These are phyloP conservation scores for Matsumurasca onukii DNA, from an alignment of 1,140 invertebrate genomes.

Conservation along the genomic window DNA sequence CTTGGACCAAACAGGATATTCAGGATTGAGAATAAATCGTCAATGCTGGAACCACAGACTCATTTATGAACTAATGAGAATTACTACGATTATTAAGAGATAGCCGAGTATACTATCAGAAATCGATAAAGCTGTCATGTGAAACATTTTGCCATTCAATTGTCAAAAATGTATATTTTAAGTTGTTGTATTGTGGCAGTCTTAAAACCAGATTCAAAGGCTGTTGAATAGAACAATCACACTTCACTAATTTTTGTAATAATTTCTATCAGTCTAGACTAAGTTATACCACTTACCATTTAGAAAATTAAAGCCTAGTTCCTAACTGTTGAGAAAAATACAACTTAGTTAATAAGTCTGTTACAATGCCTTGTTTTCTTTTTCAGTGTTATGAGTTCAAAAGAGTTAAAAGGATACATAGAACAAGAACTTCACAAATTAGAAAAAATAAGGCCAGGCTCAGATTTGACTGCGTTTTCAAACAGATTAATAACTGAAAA, in stretches of 20 bases:
- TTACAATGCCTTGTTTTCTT: neutral
- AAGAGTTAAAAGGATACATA: neutral
- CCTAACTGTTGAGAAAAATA: neutral
- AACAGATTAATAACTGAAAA: constrained; percentile 11
- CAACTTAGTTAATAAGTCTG: neutral
- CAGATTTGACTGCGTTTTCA: constrained; percentile 11
- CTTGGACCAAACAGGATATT: too few relatives aligned
- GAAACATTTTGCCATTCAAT: too few relatives aligned
- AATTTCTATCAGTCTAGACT: neutral
- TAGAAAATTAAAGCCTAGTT: neutral
- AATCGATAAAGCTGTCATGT: too few relatives aligned
- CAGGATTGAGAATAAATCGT: too few relatives aligned
- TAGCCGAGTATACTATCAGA: too few relatives aligned
- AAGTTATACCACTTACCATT: neutral
- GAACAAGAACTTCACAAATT: neutral
- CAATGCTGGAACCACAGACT: too few relatives aligned
- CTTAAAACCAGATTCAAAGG: too few relatives aligned
- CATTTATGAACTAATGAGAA: too few relatives aligned
- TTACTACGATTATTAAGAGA: too few relatives aligned
- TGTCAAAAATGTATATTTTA: too few relatives aligned
- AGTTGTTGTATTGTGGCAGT: too few relatives aligned
- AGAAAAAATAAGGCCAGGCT: constrained; percentile 8
- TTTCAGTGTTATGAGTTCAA: constrained; percentile 8
- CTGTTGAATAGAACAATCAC: too few relatives aligned
- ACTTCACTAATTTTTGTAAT: neutral